These are phyloP conservation scores for Diarsia dahlii DNA, from an alignment of 2,888 invertebrate species.

Conservation along the genomic window DNA sequence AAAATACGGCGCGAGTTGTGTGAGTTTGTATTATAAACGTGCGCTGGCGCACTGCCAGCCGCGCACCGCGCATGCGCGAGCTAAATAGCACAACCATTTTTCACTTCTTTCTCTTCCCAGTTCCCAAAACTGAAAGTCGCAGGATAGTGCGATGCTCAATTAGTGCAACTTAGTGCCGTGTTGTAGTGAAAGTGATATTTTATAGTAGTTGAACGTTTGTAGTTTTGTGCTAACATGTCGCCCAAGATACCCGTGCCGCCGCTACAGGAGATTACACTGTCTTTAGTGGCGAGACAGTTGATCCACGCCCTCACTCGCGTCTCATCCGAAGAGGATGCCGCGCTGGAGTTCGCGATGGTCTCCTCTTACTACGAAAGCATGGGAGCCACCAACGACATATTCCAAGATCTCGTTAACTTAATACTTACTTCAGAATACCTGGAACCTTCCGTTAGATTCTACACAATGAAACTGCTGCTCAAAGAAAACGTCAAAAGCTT, in stretches of 20 bases:
- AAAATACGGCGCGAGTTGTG: slow-evolving; percentile 83
- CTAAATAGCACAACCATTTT: slow-evolving; percentile 85
- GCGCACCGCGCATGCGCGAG: slow-evolving; percentile 80
- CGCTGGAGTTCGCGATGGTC: slow-evolving; percentile 91
- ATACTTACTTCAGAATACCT: slow-evolving; percentile 92
- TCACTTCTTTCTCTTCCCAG: slow-evolving; percentile 84
- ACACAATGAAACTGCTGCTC: slow-evolving; percentile 92
- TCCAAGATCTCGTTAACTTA: slow-evolving; percentile 92
- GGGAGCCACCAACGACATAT: slow-evolving; percentile 92
- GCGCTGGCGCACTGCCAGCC: slow-evolving; percentile 84
- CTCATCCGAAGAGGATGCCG: slow-evolving; percentile 91
- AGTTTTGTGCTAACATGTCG: slow-evolving; percentile 89
- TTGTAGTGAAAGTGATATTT: slow-evolving; percentile 76
- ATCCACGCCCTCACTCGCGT: slow-evolving; percentile 92
- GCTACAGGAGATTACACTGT: slow-evolving; percentile 91
- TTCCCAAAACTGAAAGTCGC: slow-evolving; percentile 79
- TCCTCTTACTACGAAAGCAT: slow-evolving; percentile 91
- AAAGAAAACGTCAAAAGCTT: slow-evolving; percentile 92
- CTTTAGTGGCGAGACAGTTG: slow-evolving; percentile 91
- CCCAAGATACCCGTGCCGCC: slow-evolving; percentile 92
- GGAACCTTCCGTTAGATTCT: slow-evolving; percentile 93
- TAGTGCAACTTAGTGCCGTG: slow-evolving; percentile 71
- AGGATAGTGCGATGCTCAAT: slow-evolving; percentile 81
- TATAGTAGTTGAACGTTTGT: slow-evolving; percentile 59
- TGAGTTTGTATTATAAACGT: slow-evolving; percentile 86